A percentile compares a stretch with the other conserved stretches of the same genome.
phyloP scores from a whole-genome alignment of 2,113 vertebrate genomes.

The Prionailurus viverrinus region DNA sequence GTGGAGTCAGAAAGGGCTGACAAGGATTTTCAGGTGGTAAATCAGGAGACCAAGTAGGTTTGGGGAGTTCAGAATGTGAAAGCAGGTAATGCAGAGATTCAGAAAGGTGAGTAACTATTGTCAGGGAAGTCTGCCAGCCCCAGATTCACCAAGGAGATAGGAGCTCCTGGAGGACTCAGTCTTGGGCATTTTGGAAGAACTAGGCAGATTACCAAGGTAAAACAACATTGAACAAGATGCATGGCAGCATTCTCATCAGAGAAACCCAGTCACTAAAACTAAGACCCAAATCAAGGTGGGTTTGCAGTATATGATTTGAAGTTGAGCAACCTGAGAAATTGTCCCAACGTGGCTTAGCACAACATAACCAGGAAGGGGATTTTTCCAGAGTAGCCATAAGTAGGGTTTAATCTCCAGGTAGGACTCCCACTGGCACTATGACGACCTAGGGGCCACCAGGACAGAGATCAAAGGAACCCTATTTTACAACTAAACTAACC shows the following conservation, averaged over 20 bases:
- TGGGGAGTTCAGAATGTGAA: not conserved
- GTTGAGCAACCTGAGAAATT: not conserved
- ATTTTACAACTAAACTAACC: not conserved
- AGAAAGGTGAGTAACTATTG: not conserved
- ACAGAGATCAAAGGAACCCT: not conserved
- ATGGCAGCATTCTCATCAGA: not conserved
- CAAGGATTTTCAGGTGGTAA: not conserved
- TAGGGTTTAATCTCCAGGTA: not conserved
- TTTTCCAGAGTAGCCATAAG: not conserved
- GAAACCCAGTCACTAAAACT: not conserved
- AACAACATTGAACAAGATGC: not conserved
- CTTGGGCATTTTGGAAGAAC: not conserved
- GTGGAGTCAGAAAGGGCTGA: not conserved
- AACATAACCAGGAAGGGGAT: not conserved
- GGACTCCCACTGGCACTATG: rapidly evolving
- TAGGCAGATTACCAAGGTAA: not conserved
- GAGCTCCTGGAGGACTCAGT: not conserved
- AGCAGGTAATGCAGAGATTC: not conserved
- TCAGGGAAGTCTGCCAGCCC: not conserved
- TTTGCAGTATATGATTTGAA: not conserved
- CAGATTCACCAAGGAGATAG: not conserved
- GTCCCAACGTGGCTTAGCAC: not conserved
- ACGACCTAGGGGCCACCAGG: not conserved
- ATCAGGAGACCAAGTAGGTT: not conserved
- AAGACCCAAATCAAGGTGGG: not conserved